These are phyloP conservation scores for Cyclophora punctaria DNA, from an alignment of 2,888 invertebrate genomes.

Conservation along the genomic window DNA sequence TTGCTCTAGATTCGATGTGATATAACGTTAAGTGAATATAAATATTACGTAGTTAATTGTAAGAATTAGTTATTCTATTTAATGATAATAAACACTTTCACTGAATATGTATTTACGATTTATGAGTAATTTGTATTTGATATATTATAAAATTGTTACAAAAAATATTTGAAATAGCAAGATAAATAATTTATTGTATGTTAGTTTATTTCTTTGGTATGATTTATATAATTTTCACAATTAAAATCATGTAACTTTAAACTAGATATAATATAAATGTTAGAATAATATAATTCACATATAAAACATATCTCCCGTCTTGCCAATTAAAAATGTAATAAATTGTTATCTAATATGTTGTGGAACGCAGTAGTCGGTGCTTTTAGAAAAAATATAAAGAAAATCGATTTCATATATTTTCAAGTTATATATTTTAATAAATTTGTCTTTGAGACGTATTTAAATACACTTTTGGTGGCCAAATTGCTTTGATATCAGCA, in stretches of 20 bases:
- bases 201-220: no score
- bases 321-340: slow-evolving; percentile 62
- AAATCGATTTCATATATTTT: background rate
- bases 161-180: no score
- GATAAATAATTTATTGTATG: no score
- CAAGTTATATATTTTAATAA: background rate
- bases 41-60: no score
- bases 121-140: no score
- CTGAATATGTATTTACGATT: no score
- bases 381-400: slow-evolving; percentile 15
- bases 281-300: slow-evolving; percentile 12
- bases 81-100: no score
- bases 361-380: slow-evolving; percentile 30
- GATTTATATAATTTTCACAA: no score
- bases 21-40: background rate
- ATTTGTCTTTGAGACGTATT: slow-evolving; percentile 19
- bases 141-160: no score
- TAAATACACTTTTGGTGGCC: background rate
- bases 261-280: background rate
- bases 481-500: background rate
- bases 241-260: no score
- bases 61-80: no score
- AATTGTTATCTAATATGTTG: slow-evolving; percentile 36
- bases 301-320: slow-evolving; percentile 67
- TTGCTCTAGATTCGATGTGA: background rate